Evolutionary conservation across 1,140 invertebrate genomes (phyloP), one percentile per base, ranked within the genome.

Genomic region (Drosophila watanabei): DNA sequence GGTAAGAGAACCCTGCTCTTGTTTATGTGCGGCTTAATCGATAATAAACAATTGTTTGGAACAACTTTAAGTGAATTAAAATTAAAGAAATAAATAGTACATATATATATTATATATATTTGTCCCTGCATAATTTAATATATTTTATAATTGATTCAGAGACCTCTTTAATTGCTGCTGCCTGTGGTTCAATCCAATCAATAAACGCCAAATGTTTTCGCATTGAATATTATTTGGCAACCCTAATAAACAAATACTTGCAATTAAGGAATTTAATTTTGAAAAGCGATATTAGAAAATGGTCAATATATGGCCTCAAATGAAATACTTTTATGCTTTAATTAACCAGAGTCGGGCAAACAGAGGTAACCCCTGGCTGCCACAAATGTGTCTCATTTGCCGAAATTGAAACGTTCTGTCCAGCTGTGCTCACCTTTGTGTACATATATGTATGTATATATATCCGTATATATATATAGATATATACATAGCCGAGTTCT

Each of bases 351-450:
- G 54, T n/a, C 5, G 14, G 35, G 33, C 33, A 56, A 56, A 56
- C 11, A 56, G 33, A 56, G 9, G 14, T 1, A 33, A 28, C 5
- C 52, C 8, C 9, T 39, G 35, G 9, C 61, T 28, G 33, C 35
- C 62, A 28, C 41, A 48, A 63, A 35, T 48, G 41, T 62, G 59
- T 46, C 39, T 48, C 63, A 35, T 43, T 62, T 62, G 37, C 8
- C 63, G 2, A 30, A 75, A 41, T 48, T 24, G 37, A 48, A 75
- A 57, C 28, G 28, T 37, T 48, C 35, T 32, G 46, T 76, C 45
- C 72, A 76, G 73, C 72, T 76, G 60, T 7, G 48, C 28, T 51
- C 35, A 35, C 14, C 52, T 24, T n/a, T 30, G 13, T 39, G 18
- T 49, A 30, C 16, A 5, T 11, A 11, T 4, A 37, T 18, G 28